A percentile compares a stretch with the other conserved stretches of the same genome.
Conservation (phyloP, 2,113 vertebrate genomes). For the Rhinogobius similis region DNA sequence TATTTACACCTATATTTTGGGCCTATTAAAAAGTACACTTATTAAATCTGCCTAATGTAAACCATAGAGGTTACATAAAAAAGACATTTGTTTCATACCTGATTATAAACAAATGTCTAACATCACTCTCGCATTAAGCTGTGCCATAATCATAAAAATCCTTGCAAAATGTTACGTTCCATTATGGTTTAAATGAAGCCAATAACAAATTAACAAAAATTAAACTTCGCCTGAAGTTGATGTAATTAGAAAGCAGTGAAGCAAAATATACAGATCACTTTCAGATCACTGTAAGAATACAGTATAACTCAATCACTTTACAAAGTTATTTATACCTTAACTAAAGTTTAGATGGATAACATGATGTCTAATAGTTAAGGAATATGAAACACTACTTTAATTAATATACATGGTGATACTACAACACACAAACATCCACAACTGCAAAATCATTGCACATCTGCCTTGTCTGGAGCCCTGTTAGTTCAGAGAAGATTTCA, state of each 20-base stretch:
- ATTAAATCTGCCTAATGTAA: slow-evolving; percentile 21
- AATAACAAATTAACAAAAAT: not conserved
- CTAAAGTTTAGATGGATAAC: slow-evolving; percentile 5
- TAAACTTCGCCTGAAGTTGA: slow-evolving; percentile 6
- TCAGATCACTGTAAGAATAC: slow-evolving; percentile 6
- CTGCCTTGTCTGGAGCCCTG: slow-evolving; percentile 41
- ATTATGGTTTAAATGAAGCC: slow-evolving; percentile 14
- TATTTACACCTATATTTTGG: slow-evolving; percentile 31
- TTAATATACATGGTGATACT: slow-evolving; percentile 14
- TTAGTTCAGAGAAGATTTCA: slow-evolving; percentile 32
- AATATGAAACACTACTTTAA: slow-evolving; percentile 21
- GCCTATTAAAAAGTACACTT: slow-evolving; percentile 52
- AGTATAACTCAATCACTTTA: not conserved
- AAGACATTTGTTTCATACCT: slow-evolving; percentile 22
- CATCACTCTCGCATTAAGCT: slow-evolving; percentile 14
- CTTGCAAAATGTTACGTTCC: slow-evolving; percentile 20
- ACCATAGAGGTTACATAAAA: slow-evolving; percentile 26
- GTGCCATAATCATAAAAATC: slow-evolving; percentile 32
- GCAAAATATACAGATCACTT: slow-evolving; percentile 9
- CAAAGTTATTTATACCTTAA: not conserved
- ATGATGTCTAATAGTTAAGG: not conserved
- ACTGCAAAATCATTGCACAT: slow-evolving; percentile 28
- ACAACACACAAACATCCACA: slow-evolving; percentile 19
- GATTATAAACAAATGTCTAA: slow-evolving; percentile 15
- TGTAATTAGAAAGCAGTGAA: not conserved